These are phyloP conservation scores for Brachypalpus laphriformis DNA, from an alignment of 2,888 invertebrate genomes.

Conservation along the genomic window DNA sequence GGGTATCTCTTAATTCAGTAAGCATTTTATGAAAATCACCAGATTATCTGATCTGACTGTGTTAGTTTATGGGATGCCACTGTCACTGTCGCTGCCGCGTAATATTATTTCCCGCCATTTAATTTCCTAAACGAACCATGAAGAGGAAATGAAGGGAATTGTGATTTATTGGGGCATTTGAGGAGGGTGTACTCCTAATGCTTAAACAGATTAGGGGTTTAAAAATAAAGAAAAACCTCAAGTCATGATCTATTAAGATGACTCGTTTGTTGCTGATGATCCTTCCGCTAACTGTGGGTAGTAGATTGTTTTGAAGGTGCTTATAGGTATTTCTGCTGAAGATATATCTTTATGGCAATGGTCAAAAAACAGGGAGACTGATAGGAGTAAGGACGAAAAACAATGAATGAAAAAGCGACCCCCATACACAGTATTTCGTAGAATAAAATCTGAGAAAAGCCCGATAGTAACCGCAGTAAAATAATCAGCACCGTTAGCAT, in stretches of 20 bases:
- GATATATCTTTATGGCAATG: too few species aligned
- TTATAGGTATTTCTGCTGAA: too few species aligned
- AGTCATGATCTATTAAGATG: not conserved
- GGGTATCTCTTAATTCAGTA: slow-evolving; percentile 52
- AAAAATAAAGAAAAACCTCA: not conserved
- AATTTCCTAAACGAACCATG: slow-evolving; percentile 60
- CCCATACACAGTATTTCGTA: too few species aligned
- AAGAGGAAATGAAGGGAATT: slow-evolving; percentile 51
- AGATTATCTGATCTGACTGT: slow-evolving; percentile 58
- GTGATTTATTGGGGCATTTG: slow-evolving; percentile 48
- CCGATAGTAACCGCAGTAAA: too few species aligned
- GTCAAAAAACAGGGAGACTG: too few species aligned
- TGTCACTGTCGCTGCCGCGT: slow-evolving; percentile 7
- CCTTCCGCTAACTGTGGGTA: too few species aligned
- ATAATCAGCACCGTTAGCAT: too few species aligned
- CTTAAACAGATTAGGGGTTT: slow-evolving; percentile 18
- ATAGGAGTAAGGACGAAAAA: too few species aligned
- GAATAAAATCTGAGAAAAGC: too few species aligned
- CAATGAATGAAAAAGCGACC: too few species aligned
- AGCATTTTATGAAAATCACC: slow-evolving; percentile 62
- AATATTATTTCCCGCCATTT: slow-evolving; percentile 58
- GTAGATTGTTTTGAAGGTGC: too few species aligned
- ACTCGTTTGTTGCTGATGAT: not conserved
- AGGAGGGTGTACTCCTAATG: slow-evolving; percentile 15
- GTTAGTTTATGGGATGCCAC: slow-evolving; percentile 52